These are phyloP conservation scores for Tetrao urogallus DNA, from an alignment of 2,113 vertebrate genomes.

Conservation along the genomic window DNA sequence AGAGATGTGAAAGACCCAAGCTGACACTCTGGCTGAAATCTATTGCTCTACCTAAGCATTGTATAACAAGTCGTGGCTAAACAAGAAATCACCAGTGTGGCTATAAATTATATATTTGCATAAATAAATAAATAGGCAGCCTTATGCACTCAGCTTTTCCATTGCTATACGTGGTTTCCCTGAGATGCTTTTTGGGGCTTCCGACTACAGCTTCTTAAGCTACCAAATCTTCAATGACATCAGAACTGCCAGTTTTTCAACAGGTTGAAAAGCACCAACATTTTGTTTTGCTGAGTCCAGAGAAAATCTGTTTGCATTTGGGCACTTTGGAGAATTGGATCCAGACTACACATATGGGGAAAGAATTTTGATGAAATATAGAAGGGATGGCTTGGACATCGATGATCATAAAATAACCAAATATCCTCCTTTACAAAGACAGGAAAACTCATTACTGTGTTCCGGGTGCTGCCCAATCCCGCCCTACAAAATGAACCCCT, in stretches of 20 bases:
- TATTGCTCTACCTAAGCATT: constrained; percentile 35
- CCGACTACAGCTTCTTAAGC: not conserved
- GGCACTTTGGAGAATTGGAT: not conserved
- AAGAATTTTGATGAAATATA: not conserved
- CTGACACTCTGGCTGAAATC: constrained; percentile 45
- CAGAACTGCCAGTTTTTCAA: not conserved
- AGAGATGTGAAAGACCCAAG: constrained; percentile 27
- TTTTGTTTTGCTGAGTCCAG: not conserved
- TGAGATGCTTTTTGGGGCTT: not conserved
- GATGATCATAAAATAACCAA: not conserved
- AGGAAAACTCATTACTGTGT: not conserved
- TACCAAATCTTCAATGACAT: not conserved
- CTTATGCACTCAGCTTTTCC: not conserved
- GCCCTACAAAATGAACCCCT: not conserved
- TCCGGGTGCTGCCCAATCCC: not conserved
- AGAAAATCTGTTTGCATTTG: not conserved
- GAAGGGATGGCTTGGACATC: not conserved
- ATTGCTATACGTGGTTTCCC: not conserved
- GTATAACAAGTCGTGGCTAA: not conserved
- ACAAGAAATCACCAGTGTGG: constrained; percentile 28
- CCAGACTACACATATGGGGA: not conserved
- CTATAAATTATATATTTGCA: constrained; percentile 48
- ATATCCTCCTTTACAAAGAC: not conserved
- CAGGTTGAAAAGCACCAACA: not conserved
- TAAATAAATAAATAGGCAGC: constrained; percentile 25